Base-by-base conservation (phyloP, 2,113 vertebrate genomes). In the Gavialis gangeticus region DNA sequence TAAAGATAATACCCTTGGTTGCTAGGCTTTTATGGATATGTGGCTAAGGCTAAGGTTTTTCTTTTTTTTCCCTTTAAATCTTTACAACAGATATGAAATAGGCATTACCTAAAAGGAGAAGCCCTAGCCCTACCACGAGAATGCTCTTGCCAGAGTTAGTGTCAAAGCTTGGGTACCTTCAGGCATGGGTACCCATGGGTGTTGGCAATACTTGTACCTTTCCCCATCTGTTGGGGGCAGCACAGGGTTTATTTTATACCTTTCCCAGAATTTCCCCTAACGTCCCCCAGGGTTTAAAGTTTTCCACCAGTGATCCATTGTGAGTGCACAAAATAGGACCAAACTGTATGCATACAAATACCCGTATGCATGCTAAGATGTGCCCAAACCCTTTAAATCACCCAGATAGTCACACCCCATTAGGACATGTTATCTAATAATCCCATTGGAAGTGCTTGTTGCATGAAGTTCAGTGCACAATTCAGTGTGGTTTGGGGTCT, bases 1-100 rank as follows among this genome's bases (percentile, higher is more conserved):
- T 97, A 97, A 98, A 97, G 95, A 97, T 97, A 97, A 97, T 96
- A 93, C 84, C 93, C 95, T 91, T 92, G 91, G 95, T 95, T 97
- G 92, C 94, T 95, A 96, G 93, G 95, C 87, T 97, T 97, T 97
- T 96, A 96, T 94, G 91, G 95, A 88, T 97, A 97, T 93, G 84
- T 95, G 93, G 92, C 89, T 95, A 97, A 97, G 89, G 91, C 92
- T 69, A 91, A 88, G 69, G 18, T 34, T 89, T n/a, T 25, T 82
- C 87, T 93, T 89, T 91, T 82, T 71, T 24, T 58, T 24, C 10
- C 82, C 6, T 19, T 37, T 57, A 73, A 75, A 56, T 78, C 94
- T 95, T 95, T 92, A 94, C 46, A 96, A 87, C 78, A 91, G 84
- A 96, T 46, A 46, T 89, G 76, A 92, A 88, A 34, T 21, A 5